These are phyloP conservation scores for Palloptera scutellata DNA, from an alignment of 2,888 invertebrate genomes.

Conservation along the genomic window DNA sequence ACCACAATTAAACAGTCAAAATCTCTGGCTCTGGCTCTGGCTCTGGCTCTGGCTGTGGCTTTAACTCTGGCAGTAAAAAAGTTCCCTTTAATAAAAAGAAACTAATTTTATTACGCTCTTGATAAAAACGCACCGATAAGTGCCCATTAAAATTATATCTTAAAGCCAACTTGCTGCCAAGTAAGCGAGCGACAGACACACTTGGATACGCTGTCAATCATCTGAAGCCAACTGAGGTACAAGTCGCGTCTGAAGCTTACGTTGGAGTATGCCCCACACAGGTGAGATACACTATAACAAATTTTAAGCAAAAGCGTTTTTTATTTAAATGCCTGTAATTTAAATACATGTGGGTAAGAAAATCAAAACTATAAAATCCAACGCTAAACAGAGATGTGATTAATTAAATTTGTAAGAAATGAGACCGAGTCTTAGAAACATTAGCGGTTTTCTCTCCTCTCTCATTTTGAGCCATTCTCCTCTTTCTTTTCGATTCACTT, in stretches of 20 bases:
- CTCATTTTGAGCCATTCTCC: no score
- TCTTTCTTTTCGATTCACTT: no score
- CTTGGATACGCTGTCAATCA: conserved; percentile 32
- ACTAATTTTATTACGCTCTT: conserved; percentile 31
- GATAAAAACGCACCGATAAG: conserved; percentile 38
- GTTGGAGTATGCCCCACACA: conserved; percentile 49
- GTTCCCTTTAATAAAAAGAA: conserved; percentile 6
- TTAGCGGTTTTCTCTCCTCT: no score
- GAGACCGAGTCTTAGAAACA: no score
- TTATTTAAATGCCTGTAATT: no score
- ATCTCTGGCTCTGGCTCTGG: not conserved
- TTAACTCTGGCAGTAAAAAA: not conserved
- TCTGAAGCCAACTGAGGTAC: conserved; percentile 15
- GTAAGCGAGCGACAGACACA: conserved; percentile 11
- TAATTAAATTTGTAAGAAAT: no score
- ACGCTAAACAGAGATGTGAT: no score
- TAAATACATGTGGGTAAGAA: no score
- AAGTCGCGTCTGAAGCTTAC: no score
- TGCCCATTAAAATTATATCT: conserved; percentile 32
- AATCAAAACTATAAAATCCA: no score
- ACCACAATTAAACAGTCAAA: no score
- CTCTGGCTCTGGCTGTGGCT: not conserved
- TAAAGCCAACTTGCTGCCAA: not conserved
- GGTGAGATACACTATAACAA: conserved; percentile 40
- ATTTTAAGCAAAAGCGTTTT: no score